Base-by-base conservation (phyloP, 2,113 vertebrate species). In the Bothrops jararaca region DNA sequence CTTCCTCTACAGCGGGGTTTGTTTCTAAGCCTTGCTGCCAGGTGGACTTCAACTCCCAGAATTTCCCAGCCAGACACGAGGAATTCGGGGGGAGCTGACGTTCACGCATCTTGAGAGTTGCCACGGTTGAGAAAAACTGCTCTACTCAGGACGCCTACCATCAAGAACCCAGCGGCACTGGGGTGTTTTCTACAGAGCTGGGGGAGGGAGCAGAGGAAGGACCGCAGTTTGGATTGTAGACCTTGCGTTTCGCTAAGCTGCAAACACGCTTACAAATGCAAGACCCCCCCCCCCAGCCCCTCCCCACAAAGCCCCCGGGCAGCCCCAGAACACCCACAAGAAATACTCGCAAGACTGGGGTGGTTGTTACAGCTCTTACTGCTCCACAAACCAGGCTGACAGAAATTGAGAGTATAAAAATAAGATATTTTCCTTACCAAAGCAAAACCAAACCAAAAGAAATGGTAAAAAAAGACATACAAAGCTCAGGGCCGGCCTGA, bases 321-420 rank as follows among this genome's bases (percentile, higher is more conserved):
- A 80, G 45, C 85, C 52, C 53, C 53, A 22, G 52, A 7, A 22
- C 10, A 22, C 22, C 34, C 13, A 23, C 18, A 45, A 89, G n/a
- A 53, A 88, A 53, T 0, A 20, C 56, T 89, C 10, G 0, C 6
- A 29, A 18, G 42, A 53, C 50, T 4, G 23, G 23, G 22, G 13
- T 8, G 57, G 42, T n/a, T 11, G 58, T 11, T 1, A 8, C 74
- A 10, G 0, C 10, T 80, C 15, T 20, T 26, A n/a, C 29, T 1
- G 57, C 29, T 92, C 0, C 95, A 95, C 91, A 95, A 94, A 50
- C 56, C 54, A 89, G 94, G 1, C 95, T 0, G 89, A 93, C 95
- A 74, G 57, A 69, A 23, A 94, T 90, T 96, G 96, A 96, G 97
- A 98, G 98, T 99, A 99, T 98, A 99, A 99, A 99, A 99, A 99